A percentile compares a stretch with the other conserved stretches of the same genome.
Conservation (phyloP, 2,888 invertebrate species). For the Melipona beecheii region DNA sequence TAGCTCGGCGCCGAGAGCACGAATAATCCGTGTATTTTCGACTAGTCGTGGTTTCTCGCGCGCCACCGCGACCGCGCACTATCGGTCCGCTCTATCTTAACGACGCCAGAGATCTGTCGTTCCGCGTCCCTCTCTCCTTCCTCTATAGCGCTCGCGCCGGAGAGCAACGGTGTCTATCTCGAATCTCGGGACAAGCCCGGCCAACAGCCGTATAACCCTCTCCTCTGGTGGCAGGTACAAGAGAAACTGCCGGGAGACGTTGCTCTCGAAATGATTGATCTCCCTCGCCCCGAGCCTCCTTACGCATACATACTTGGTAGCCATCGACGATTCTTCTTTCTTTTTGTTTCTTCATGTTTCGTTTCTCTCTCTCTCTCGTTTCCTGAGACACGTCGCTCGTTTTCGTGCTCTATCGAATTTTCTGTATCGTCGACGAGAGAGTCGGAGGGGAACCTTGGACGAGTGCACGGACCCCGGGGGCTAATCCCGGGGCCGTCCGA, state of each 20-base stretch:
- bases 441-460: conserved; percentile 7
- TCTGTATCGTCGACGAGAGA: background rate
- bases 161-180: conserved; percentile 61
- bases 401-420: background rate
- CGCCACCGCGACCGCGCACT: conserved; percentile 58
- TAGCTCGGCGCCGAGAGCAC: conserved; percentile 64
- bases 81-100: conserved; percentile 77
- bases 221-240: conserved; percentile 57
- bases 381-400: background rate
- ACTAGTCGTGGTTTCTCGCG: conserved; percentile 52
- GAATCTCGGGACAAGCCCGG: conserved; percentile 61
- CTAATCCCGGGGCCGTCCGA: conserved; percentile 42
- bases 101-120: conserved; percentile 76
- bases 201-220: conserved; percentile 34
- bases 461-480: conserved; percentile 40
- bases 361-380: background rate
- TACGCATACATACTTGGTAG: conserved; percentile 32
- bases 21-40: conserved; percentile 74
- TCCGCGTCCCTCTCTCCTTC: conserved; percentile 49
- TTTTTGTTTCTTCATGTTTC: too few species aligned
- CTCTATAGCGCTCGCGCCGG: conserved; percentile 28
- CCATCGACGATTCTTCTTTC: conserved; percentile 12
- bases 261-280: conserved; percentile 70
- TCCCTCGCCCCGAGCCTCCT: conserved; percentile 32
- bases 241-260: conserved; percentile 58